These are phyloP conservation scores for Aleadryas rufinucha DNA, from an alignment of 2,113 vertebrate genomes.

Conservation along the genomic window DNA sequence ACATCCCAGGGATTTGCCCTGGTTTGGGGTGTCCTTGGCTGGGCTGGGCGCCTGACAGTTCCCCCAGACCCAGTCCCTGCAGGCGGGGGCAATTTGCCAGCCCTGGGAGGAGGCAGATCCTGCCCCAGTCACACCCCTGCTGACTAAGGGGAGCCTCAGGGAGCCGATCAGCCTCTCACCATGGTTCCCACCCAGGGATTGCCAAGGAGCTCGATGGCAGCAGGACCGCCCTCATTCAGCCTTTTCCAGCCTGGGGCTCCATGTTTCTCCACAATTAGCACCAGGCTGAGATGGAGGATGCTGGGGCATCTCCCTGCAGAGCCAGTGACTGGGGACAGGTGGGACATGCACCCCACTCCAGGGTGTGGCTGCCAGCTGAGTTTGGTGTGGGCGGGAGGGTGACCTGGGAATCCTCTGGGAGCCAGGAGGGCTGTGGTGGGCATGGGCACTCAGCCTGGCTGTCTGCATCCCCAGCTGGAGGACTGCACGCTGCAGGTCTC, in stretches of 20 bases:
- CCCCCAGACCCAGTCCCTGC: background rate
- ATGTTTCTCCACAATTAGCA: background rate
- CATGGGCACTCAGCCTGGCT: background rate
- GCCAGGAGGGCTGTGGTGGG: background rate
- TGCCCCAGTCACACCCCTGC: background rate
- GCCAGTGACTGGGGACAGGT: background rate
- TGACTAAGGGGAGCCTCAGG: background rate
- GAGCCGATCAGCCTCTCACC: background rate
- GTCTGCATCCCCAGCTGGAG: conserved; percentile 78
- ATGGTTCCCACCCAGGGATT: background rate
- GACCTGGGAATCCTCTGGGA: background rate
- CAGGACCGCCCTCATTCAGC: fast-evolving
- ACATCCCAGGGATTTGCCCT: background rate
- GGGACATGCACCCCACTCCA: background rate
- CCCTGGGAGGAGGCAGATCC: background rate
- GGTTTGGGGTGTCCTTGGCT: background rate
- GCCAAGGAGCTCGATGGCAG: background rate
- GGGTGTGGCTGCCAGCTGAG: background rate
- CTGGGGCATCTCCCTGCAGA: background rate
- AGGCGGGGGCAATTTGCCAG: background rate
- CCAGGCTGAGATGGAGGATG: fast-evolving
- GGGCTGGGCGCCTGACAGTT: background rate
- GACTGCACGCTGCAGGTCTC: conserved; percentile 90
- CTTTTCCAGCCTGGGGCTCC: background rate
- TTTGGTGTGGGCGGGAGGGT: fast-evolving